A percentile compares a stretch with the other conserved stretches of the same genome.
Evolutionary conservation across 2,113 vertebrate species (phyloP).

Genomic region (Anguilla japonica): DNA sequence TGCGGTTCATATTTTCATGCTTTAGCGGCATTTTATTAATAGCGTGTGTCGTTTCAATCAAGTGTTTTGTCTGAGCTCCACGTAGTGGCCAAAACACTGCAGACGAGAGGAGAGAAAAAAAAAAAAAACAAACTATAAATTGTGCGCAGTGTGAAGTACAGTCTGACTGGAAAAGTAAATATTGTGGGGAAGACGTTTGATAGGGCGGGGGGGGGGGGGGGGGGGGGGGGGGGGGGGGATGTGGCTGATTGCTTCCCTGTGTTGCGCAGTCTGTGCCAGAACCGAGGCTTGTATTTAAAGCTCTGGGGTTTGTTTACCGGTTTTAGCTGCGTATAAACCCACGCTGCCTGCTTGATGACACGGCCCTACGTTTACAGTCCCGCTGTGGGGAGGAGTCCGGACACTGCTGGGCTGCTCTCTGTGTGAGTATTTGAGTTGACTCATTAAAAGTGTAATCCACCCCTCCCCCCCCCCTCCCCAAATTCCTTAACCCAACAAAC

Average conservation of each 20-base stretch:
- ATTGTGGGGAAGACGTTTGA: conserved; percentile 19
- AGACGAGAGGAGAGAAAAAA: background rate
- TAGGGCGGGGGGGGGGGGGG: background rate
- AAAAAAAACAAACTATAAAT: conserved; percentile 19
- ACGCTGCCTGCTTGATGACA: conserved; percentile 23
- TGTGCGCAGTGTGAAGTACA: background rate
- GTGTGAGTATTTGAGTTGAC: conserved; percentile 34
- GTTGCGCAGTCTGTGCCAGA: background rate
- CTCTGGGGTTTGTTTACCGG: conserved; percentile 36
- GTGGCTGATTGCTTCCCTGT: conserved; percentile 5
- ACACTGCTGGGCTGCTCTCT: conserved; percentile 31
- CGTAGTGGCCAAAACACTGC: background rate
- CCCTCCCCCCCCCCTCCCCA: conserved; percentile 58
- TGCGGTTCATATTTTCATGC: background rate
- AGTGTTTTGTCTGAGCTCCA: background rate
- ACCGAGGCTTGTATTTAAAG: conserved; percentile 20
- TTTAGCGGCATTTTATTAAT: conserved; percentile 23
- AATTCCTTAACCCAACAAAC: conserved; percentile 72
- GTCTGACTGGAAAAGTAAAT: conserved; percentile 18
- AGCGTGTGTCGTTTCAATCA: conserved; percentile 22
- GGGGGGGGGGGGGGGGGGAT: background rate
- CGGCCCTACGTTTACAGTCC: conserved; percentile 31
- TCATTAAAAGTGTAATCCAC: conserved; percentile 66
- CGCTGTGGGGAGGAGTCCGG: conserved; percentile 19
- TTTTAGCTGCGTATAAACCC: conserved; percentile 37